Percentiles rank a stretch among this genome's conserved stretches.
These are phyloP conservation scores for Xiphias gladius DNA, from an alignment of 2,113 vertebrate species.

Conservation along the genomic window DNA sequence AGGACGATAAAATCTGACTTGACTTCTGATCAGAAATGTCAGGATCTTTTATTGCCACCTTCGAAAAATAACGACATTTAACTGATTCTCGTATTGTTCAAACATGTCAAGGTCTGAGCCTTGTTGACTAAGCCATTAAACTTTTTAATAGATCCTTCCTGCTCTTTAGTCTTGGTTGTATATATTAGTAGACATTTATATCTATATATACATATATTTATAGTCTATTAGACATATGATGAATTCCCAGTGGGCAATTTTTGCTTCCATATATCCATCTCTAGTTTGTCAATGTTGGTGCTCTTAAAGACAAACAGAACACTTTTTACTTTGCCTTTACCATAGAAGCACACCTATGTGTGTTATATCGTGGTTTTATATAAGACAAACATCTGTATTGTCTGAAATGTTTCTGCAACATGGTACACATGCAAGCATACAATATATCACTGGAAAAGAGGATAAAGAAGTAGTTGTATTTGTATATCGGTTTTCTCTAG, in stretches of 20 bases:
- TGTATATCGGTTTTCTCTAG: too few relatives aligned
- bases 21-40: slow-evolving; percentile 4
- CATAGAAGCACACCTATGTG: neutral
- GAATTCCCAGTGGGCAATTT: neutral
- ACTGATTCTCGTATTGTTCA: neutral
- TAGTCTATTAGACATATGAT: neutral
- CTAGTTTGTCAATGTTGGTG: neutral
- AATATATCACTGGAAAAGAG: neutral
- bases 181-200: neutral
- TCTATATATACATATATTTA: too few relatives aligned
- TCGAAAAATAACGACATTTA: neutral
- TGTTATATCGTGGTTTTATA: too few relatives aligned
- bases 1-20: neutral
- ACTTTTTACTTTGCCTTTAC: neutral
- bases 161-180: neutral
- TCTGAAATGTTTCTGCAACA: too few relatives aligned
- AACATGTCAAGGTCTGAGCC: neutral
- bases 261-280: neutral
- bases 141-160: neutral
- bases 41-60: neutral
- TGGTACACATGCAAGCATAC: neutral
- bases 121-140: neutral
- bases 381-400: neutral
- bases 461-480: too few relatives aligned
- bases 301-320: neutral